Percentiles rank a stretch among this genome's conserved stretches.
phyloP scores from a whole-genome alignment of 2,113 vertebrate genomes.

The Misgurnus mizolepis region DNA sequence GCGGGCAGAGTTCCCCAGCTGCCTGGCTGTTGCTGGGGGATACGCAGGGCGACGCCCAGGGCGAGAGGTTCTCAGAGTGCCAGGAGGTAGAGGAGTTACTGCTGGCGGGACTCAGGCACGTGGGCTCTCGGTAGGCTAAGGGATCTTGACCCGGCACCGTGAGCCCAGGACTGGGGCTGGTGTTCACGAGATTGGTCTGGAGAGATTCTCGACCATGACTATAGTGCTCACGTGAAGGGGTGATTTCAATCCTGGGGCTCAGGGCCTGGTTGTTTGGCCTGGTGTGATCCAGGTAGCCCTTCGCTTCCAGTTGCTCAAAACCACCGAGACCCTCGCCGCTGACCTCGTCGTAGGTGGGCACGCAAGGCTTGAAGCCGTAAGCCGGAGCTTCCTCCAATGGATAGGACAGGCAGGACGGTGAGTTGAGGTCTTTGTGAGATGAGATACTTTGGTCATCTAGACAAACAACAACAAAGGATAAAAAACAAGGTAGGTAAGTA shows the following conservation, averaged over 20 bases:
- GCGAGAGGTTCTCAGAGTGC: conserved; percentile 94
- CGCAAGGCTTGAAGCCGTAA: conserved; percentile 89
- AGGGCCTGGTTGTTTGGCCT: conserved; percentile 80
- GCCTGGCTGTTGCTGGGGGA: conserved; percentile 90
- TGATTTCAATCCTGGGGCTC: conserved; percentile 97
- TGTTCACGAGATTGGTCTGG: conserved; percentile 83
- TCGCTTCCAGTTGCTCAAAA: conserved; percentile 84
- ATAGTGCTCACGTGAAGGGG: conserved; percentile 94
- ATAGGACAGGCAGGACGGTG: conserved; percentile 83
- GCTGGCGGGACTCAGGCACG: conserved; percentile 97
- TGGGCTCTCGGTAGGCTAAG: conserved; percentile 88
- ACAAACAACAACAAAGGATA: not conserved
- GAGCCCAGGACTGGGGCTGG: conserved; percentile 89
- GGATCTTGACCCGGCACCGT: conserved; percentile 90
- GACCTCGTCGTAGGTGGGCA: conserved; percentile 76
- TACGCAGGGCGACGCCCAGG: conserved; percentile 95
- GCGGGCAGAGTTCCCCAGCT: conserved; percentile 90
- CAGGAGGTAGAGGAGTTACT: conserved; percentile 98
- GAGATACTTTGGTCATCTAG: conserved; percentile 88
- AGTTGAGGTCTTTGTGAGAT: conserved; percentile 85
- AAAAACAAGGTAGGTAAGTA: not conserved
- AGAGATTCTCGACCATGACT: conserved; percentile 85
- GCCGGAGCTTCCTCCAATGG: conserved; percentile 81
- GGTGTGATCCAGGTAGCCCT: conserved; percentile 80
- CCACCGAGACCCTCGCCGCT: conserved; percentile 78